phyloP scores from a whole-genome alignment of 2,113 vertebrate genomes.

The Poeciliopsis retropinna region DNA sequence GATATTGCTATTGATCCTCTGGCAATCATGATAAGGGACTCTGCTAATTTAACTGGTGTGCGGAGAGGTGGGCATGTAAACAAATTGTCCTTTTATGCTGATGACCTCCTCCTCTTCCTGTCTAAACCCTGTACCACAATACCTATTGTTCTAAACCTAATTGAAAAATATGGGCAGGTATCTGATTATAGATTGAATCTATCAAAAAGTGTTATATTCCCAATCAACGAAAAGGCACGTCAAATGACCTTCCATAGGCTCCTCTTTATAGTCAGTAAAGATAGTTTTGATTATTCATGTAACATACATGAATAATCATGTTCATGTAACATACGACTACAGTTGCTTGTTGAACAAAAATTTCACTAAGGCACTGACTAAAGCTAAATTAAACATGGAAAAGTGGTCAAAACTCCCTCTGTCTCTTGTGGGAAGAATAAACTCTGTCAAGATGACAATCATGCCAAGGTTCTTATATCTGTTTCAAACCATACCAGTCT shows the following conservation, averaged over 20 bases:
- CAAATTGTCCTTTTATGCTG: background rate
- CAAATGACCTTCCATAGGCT: background rate
- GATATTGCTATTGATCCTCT: background rate
- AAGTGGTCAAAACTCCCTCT: background rate
- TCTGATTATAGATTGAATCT: background rate
- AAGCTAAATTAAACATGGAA: background rate
- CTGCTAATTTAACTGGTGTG: background rate
- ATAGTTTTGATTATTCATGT: background rate
- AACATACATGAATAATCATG: too few species aligned
- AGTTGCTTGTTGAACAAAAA: background rate
- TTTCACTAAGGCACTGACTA: too few species aligned
- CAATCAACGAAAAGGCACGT: background rate
- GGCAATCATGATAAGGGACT: background rate
- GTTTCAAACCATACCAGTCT: background rate
- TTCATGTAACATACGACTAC: background rate
- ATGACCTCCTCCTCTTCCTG: background rate
- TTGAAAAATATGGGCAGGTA: background rate
- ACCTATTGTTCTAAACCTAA: background rate
- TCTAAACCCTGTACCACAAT: background rate
- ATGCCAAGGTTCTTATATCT: background rate
- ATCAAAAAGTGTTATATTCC: slow-evolving; percentile 1
- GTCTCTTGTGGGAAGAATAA: too few species aligned
- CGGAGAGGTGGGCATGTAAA: background rate
- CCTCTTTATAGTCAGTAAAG: background rate
- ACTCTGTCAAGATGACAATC: too few species aligned